Evolutionary conservation across 2,888 invertebrate genomes (phyloP).

Genomic region (Cataglyphis cursor): DNA sequence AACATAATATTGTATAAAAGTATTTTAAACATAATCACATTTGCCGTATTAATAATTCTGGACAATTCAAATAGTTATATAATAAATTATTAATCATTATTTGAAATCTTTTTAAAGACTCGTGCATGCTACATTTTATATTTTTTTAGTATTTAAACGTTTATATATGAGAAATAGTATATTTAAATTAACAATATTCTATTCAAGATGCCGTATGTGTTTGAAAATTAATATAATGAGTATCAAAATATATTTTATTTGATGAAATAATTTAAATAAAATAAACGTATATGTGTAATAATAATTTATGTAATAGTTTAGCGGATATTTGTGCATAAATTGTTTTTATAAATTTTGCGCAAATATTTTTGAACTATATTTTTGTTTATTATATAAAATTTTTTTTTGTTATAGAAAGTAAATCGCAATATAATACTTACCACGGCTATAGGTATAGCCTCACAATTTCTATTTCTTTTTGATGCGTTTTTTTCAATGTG

Average conservation of each 20-base stretch:
- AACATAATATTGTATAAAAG: not conserved
- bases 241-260: not conserved
- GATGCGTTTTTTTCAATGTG: slow-evolving; percentile 8
- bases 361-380: not conserved
- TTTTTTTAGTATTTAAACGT: not conserved
- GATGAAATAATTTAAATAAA: not conserved
- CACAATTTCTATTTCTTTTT: slow-evolving; percentile 12
- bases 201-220: not conserved
- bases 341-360: not conserved
- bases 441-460: slow-evolving; percentile 59
- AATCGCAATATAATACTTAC: slow-evolving; percentile 57
- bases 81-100: slow-evolving; percentile 1
- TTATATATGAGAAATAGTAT: slow-evolving; percentile 1
- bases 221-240: not conserved
- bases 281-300: not conserved
- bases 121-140: not conserved
- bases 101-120: not conserved
- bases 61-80: not conserved
- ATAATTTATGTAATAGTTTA: not conserved
- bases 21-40: not conserved
- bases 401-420: not conserved
- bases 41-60: not conserved
- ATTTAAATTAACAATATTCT: not conserved
- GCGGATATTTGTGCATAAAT: not conserved
- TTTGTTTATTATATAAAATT: not conserved